Percentiles rank a stretch among this genome's conserved stretches.
Conservation (phyloP, 2,888 invertebrate genomes). For the Leptinotarsa haldemani region DNA sequence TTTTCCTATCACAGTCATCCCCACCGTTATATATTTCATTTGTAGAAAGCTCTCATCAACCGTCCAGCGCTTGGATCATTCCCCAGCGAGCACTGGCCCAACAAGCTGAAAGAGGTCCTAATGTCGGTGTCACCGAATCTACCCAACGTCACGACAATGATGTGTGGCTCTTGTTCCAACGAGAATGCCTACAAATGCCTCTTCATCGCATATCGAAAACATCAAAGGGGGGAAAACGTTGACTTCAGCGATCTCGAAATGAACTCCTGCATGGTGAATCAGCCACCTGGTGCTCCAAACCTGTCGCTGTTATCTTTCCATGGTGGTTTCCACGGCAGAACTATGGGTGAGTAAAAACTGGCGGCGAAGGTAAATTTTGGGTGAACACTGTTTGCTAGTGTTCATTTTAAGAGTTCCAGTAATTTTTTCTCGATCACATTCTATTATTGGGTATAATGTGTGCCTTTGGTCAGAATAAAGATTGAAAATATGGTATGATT, state of each 20-base stretch:
- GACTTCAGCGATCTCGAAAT: constrained; percentile 83
- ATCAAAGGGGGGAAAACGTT: constrained; percentile 75
- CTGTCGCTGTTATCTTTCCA: constrained; percentile 87
- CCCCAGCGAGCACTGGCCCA: constrained; percentile 90
- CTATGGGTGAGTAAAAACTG: constrained; percentile 70
- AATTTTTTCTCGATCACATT: too few species aligned
- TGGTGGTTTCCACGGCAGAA: constrained; percentile 96
- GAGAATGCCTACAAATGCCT: constrained; percentile 97
- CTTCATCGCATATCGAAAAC: constrained; percentile 86
- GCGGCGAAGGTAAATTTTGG: too few species aligned
- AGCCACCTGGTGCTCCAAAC: constrained; percentile 86
- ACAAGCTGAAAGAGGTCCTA: constrained; percentile 78
- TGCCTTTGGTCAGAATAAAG: too few species aligned
- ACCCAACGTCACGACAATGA: constrained; percentile 90
- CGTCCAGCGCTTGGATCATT: constrained; percentile 95
- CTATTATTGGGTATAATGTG: too few species aligned
- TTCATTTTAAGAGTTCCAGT: too few species aligned
- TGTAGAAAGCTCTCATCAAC: constrained; percentile 84
- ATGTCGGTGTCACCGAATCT: constrained; percentile 75
- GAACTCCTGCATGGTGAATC: constrained; percentile 85
- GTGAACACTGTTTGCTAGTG: too few species aligned
- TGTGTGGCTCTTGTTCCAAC: constrained; percentile 97
- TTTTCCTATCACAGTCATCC: not conserved
- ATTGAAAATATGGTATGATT: too few species aligned
- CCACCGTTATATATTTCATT: constrained; percentile 11